Conservation (phyloP, 2,797 vertebrate species). For the Cryptoprocta ferox region DNA sequence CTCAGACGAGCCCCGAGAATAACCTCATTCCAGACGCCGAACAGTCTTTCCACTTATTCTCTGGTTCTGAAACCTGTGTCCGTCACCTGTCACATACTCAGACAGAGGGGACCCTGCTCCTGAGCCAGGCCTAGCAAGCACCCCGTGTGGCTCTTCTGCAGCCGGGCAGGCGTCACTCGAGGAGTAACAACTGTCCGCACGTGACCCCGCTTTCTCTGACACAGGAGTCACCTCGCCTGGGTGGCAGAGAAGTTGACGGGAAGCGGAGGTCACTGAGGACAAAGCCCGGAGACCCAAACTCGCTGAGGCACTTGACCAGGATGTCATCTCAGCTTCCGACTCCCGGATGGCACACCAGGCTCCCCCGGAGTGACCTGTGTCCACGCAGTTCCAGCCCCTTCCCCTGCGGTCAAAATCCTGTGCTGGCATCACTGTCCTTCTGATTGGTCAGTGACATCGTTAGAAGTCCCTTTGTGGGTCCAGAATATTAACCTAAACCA, state of each 20-base stretch:
- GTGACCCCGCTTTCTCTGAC: neutral
- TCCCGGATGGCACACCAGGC: neutral
- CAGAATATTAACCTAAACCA: neutral
- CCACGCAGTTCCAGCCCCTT: too few relatives aligned
- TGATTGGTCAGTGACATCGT: neutral
- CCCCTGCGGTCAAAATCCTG: too few relatives aligned
- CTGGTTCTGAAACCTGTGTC: neutral
- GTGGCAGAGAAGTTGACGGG: neutral
- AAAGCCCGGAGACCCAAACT: neutral
- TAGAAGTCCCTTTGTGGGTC: neutral
- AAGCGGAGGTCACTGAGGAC: neutral
- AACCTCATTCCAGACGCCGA: neutral
- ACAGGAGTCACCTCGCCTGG: neutral
- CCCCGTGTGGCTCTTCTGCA: too few relatives aligned
- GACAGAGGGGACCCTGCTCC: too few relatives aligned
- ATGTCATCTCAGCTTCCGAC: accelerated
- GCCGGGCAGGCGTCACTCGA: too few relatives aligned
- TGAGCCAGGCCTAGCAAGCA: too few relatives aligned
- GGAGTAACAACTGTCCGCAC: too few relatives aligned
- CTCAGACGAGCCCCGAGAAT: too few relatives aligned
- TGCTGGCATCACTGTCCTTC: neutral
- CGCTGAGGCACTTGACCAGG: accelerated
- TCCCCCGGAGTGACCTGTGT: neutral
- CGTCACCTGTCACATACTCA: too few relatives aligned
- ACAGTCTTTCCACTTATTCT: accelerated